Conservation (phyloP, 2,113 vertebrate genomes). For the Limnothrissa miodon region DNA sequence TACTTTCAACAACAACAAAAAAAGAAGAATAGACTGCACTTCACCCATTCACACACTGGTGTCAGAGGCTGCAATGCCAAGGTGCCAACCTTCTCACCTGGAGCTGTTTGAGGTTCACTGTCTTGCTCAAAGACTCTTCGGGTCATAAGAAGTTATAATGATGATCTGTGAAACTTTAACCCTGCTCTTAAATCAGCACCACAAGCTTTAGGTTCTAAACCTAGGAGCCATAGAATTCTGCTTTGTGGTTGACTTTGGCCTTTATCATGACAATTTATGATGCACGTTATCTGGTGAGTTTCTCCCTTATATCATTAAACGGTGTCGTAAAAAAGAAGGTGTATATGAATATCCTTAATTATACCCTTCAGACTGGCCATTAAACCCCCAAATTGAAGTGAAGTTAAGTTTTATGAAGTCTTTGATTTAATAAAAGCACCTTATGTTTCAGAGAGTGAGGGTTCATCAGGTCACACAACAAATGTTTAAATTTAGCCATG, state of each 20-base stretch:
- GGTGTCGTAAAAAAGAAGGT: not conserved
- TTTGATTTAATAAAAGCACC: constrained; percentile 43
- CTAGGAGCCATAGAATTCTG: not conserved
- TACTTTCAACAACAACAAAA: too few species aligned
- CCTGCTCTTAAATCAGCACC: not conserved
- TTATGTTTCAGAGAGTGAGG: constrained; percentile 36
- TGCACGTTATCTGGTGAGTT: not conserved
- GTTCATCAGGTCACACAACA: constrained; percentile 35
- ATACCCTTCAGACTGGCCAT: constrained; percentile 37
- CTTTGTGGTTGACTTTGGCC: not conserved
- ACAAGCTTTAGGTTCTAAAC: not conserved
- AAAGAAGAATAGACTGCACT: too few species aligned
- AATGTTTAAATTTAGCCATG: not conserved
- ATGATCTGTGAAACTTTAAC: not conserved
- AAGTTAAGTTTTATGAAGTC: constrained; percentile 43
- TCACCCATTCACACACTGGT: too few species aligned
- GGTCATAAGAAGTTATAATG: not conserved
- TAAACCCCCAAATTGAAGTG: constrained; percentile 47
- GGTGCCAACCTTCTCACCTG: too few species aligned
- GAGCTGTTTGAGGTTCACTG: too few species aligned
- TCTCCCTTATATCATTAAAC: constrained; percentile 2
- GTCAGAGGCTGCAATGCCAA: too few species aligned
- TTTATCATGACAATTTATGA: not conserved
- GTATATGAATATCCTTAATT: constrained; percentile 30
- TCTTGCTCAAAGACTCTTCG: too few species aligned